Evolutionary conservation across 2,113 vertebrate species (phyloP), one percentile per base, ranked within the genome.

Genomic region (Platysteira castanea): DNA sequence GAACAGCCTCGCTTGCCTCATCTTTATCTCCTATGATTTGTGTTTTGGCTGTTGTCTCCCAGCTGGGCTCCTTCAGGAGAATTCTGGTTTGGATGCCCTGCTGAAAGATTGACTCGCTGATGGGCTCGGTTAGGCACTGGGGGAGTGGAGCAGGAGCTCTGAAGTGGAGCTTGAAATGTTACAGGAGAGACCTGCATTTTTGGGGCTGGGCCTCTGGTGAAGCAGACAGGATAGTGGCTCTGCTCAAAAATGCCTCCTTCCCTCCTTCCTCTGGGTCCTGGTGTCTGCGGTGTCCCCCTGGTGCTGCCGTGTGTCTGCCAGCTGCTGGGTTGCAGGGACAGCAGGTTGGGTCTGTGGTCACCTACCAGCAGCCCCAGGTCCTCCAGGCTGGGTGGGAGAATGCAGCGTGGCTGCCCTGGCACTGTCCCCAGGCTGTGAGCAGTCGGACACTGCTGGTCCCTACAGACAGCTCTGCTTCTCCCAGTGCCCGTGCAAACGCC

Each of bases 381-480:
- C 75, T 50, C 5, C 3, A 7, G n/a, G 18, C 19, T 16, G 6
- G 28, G 11, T 57, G 52, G 31, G 52, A 44, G 11, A 28, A 6
- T 30, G 18, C 56, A 7, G 30, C 0, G 61, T 6, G 3, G 16
- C 26, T 53, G 24, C 44, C 28, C 1, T 3, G 1, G 2, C 2
- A 0, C 39, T n/a, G 47, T 35, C 30, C 44, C 0, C 1, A 37
- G 47, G 8, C 6, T 0, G 0, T 42, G 53, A n/a, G 9, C 42
- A 20, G 16, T 11, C 11, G 60, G 61, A 30, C 52, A 5, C 22
- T 1, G 3, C 60, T 67, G 1, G 22, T 74, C 59, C 53, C 21
- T 42, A 0, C 0, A 8, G 37, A 7, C 19, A 42, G 11, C 49
- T 65, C 20, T 50, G 59, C 28, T 46, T 79, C 21, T 74, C 60